These are phyloP conservation scores for Microcebus lehilahytsara DNA, from an alignment of 2,113 vertebrate species.

Conservation along the genomic window DNA sequence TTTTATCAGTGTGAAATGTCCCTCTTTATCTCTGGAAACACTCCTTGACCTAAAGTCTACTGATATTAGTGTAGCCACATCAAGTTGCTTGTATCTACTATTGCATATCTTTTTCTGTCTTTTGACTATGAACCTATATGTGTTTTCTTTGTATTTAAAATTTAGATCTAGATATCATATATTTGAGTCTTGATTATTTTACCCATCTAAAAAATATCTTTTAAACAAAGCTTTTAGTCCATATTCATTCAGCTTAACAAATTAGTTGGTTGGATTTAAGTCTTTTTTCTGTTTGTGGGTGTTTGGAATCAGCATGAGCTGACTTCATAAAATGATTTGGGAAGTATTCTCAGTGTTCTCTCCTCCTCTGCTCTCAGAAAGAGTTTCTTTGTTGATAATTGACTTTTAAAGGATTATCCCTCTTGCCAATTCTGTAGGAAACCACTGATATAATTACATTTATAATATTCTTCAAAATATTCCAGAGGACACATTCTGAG, in stretches of 20 bases:
- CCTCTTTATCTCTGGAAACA: constrained; percentile 13
- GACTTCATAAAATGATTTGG: not conserved
- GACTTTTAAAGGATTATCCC: not conserved
- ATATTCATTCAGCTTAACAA: not conserved
- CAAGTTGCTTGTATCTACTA: not conserved
- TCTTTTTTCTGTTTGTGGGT: not conserved
- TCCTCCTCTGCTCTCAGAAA: not conserved
- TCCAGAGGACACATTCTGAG: not conserved
- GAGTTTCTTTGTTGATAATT: not conserved
- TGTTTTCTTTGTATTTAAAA: not conserved
- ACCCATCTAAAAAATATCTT: not conserved
- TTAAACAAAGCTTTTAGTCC: not conserved
- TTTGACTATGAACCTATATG: not conserved
- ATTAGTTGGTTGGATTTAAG: not conserved
- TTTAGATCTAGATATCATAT: not conserved
- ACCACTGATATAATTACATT: not conserved
- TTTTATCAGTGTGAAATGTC: not conserved
- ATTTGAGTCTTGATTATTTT: not conserved
- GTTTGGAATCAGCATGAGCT: not conserved
- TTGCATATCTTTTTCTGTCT: not conserved
- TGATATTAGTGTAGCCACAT: not conserved
- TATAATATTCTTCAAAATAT: not conserved
- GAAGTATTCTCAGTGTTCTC: not conserved
- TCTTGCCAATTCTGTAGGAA: not conserved
- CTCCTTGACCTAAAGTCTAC: not conserved